A percentile compares a stretch with the other conserved stretches of the same genome.
Evolutionary conservation across 2,113 vertebrate genomes (phyloP).

Genomic region (Phrynosoma blainvillii): DNA sequence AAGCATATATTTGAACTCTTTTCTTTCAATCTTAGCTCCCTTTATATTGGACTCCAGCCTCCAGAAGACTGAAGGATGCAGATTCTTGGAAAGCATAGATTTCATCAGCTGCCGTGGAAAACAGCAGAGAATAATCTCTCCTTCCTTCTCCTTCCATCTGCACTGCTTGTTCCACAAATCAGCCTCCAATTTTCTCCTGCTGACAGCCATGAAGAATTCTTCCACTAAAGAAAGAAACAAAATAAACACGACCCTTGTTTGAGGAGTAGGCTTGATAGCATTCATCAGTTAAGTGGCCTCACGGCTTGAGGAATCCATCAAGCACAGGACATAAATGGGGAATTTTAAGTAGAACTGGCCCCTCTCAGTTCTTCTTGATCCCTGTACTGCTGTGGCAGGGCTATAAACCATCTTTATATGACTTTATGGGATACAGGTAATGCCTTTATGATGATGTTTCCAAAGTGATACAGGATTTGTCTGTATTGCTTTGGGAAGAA

Average conservation of each 20-base stretch:
- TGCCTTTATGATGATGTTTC: conserved; percentile 10
- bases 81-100: neutral
- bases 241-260: neutral
- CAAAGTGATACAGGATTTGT: neutral
- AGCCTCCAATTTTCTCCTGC: neutral
- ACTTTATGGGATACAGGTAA: conserved; percentile 1
- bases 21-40: neutral
- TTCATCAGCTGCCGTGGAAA: neutral
- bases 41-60: neutral
- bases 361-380: neutral
- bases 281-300: conserved; percentile 10
- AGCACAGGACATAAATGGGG: neutral
- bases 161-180: conserved; percentile 14
- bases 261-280: neutral
- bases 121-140: neutral
- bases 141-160: neutral
- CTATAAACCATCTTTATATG: conserved; percentile 19
- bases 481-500: neutral
- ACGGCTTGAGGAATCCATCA: conserved; percentile 4
- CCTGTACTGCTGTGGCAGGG: neutral
- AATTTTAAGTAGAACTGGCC: neutral
- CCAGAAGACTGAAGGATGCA: neutral
- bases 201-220: conserved; percentile 15
- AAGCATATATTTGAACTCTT: neutral
- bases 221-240: conserved; percentile 1